Conservation (phyloP, 2,797 vertebrate genomes). For the Mallotus villosus region DNA sequence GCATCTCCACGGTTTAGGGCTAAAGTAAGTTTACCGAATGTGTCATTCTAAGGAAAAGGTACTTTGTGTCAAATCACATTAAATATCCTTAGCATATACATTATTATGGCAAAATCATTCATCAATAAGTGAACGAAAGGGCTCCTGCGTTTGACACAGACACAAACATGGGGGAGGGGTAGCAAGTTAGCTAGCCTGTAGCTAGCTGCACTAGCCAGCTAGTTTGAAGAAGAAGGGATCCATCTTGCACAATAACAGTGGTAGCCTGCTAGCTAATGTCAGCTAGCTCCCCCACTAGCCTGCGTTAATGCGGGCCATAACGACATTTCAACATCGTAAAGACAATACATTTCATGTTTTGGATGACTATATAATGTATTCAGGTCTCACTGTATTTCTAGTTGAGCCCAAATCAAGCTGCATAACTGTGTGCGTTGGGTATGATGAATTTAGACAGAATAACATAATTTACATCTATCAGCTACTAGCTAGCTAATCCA, state of each 20-base stretch:
- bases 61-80: not conserved
- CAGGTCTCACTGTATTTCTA: no score
- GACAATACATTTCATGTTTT: not conserved
- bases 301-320: conserved; percentile 46
- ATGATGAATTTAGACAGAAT: no score
- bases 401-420: no score
- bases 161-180: conserved; percentile 78
- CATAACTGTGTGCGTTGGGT: conserved; percentile 6
- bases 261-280: conserved; percentile 52
- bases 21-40: conserved; percentile 87
- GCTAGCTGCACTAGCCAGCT: conserved; percentile 56
- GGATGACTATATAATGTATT: no score
- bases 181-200: conserved; percentile 54
- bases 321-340: conserved; percentile 23
- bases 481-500: conserved; percentile 14
- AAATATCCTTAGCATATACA: not conserved
- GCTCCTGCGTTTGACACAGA: conserved; percentile 63
- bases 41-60: conserved; percentile 45
- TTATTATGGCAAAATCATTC: not conserved
- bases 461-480: no score
- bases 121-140: conserved; percentile 10
- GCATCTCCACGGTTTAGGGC: conserved; percentile 94
- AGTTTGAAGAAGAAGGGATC: conserved; percentile 69
- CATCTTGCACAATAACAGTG: conserved; percentile 80
- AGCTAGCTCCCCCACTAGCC: conserved; percentile 40